phyloP scores from a whole-genome alignment of 2,113 vertebrate species.

The Athene noctua region DNA sequence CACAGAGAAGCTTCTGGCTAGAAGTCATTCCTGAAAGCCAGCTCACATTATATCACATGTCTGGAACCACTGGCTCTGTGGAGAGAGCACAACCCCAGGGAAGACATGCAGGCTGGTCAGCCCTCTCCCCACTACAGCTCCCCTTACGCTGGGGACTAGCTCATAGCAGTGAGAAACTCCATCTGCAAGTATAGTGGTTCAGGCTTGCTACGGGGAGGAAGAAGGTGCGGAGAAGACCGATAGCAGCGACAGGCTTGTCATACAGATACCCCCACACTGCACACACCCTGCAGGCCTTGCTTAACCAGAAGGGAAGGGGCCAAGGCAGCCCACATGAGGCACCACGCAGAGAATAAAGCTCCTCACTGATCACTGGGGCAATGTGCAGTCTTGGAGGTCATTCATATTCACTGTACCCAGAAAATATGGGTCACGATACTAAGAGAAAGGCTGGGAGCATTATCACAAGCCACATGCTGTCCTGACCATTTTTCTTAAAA shows the following conservation, averaged over 20 bases:
- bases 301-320: background rate
- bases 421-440: background rate
- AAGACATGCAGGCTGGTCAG: background rate
- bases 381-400: background rate
- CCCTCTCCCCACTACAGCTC: background rate
- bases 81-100: background rate
- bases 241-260: background rate
- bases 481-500: background rate
- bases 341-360: background rate
- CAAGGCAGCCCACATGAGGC: background rate
- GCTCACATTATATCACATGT: background rate
- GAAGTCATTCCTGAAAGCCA: constrained; percentile 2
- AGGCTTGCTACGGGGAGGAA: background rate
- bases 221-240: background rate
- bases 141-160: background rate
- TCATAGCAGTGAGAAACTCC: background rate
- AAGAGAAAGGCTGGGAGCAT: background rate
- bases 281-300: background rate
- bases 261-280: background rate
- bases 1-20: background rate
- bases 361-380: background rate
- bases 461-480: background rate
- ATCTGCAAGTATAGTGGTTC: background rate
- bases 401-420: background rate
- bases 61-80: background rate